Base-by-base conservation (phyloP, 2,888 invertebrate genomes). In the Metallyticus violacea region DNA sequence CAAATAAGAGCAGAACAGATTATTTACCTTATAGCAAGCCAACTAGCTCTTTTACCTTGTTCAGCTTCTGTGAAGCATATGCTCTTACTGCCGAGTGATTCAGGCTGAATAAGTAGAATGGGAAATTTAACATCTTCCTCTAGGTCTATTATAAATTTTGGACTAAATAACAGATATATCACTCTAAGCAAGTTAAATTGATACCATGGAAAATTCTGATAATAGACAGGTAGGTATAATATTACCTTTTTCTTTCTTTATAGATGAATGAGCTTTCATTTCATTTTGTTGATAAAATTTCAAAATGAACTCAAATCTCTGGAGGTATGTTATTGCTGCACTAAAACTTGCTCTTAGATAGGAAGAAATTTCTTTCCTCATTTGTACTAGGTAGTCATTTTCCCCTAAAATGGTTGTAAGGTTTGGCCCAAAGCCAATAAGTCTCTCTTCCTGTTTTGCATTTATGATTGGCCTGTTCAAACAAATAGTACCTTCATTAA, bases 391-490 rank as follows among this genome's bases (percentile, higher is more conserved):
- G 27, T 92, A 89, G 83, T 92, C 92, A 91, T 97, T 97, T 88
- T 95, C 94, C 85, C 94, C 93, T 90, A 97, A 92, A 85, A 97
- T 93, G 89, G 94, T 95, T 78, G 93, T 92, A 62, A 97, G 92
- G 88, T 95, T 94, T 0, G 97, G 97, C 0, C 97, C 94, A 30
- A 93, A 93, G 1, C 96, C 96, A 86, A 96, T 95, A 0, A 96
- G 94, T 90, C 96, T 94, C 79, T 96, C 95, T 89, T 97, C 96
- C 90, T 95, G 94, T 90, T 96, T 96, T 26, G 95, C 96, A 93
- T 97, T 97, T 88, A 98, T 96, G 26, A 96, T 94, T 0, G 97
- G 97, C 87, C 96, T 96, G 89, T 81, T 91, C 90, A 85, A 86
- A 9, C 40, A 62, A 62, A 22, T 15, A 62, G 22, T 9, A 40